These are phyloP conservation scores for Sphenopsis melanotis DNA, from an alignment of 2,797 vertebrate genomes.

Conservation along the genomic window DNA sequence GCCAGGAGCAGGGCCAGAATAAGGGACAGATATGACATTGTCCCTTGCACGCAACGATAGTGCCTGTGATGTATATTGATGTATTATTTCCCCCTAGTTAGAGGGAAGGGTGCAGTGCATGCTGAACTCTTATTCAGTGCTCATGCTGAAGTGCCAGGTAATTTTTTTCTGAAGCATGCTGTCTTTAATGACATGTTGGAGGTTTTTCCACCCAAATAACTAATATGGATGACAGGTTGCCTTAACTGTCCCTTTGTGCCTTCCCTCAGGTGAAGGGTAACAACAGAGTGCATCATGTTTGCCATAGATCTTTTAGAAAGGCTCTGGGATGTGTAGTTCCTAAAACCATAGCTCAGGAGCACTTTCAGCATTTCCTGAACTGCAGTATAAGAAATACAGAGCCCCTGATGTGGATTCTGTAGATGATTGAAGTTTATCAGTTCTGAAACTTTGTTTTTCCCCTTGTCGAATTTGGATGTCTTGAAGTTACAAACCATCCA, in stretches of 20 bases:
- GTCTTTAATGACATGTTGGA: fast-evolving
- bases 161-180: background rate
- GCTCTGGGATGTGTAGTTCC: background rate
- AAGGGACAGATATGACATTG: background rate
- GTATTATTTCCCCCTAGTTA: background rate
- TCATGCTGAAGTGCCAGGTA: background rate
- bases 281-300: background rate
- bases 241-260: background rate
- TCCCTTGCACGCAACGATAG: background rate
- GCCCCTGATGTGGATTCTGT: background rate
- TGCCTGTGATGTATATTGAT: background rate
- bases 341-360: background rate
- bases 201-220: background rate
- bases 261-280: background rate
- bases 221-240: background rate
- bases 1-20: background rate
- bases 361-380: background rate
- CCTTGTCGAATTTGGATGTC: background rate
- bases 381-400: background rate
- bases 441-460: background rate
- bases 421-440: background rate
- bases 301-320: background rate
- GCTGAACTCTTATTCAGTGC: background rate
- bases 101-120: background rate
- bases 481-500: background rate